Evolutionary conservation across 2,113 vertebrate genomes (phyloP).

Genomic region (Canis aureus): DNA sequence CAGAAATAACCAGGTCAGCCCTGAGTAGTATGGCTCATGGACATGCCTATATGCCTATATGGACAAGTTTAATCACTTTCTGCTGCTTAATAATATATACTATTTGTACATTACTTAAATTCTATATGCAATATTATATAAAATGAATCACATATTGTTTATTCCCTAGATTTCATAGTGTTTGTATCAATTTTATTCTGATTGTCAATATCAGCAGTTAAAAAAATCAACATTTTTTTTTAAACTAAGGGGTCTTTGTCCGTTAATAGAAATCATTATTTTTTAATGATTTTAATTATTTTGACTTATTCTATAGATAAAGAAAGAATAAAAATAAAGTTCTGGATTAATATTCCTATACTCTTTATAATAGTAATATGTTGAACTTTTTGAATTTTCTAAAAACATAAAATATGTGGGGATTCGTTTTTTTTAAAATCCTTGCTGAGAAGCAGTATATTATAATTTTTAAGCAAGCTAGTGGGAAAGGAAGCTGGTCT

Average conservation of each 20-base stretch:
- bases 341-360: background rate
- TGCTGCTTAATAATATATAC: background rate
- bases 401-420: background rate
- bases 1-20: background rate
- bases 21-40: background rate
- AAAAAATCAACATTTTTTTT: background rate
- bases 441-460: background rate
- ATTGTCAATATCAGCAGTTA: background rate
- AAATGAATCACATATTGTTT: background rate
- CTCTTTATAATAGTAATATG: background rate
- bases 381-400: background rate
- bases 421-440: background rate
- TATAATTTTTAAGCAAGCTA: background rate
- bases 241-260: background rate
- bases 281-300: background rate
- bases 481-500: background rate
- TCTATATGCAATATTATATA: background rate
- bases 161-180: background rate
- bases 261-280: background rate
- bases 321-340: background rate
- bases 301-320: background rate
- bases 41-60: background rate
- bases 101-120: background rate
- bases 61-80: background rate
- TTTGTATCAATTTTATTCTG: background rate